phyloP scores from a whole-genome alignment of 2,113 vertebrate genomes.

The Cebidichthys violaceus region DNA sequence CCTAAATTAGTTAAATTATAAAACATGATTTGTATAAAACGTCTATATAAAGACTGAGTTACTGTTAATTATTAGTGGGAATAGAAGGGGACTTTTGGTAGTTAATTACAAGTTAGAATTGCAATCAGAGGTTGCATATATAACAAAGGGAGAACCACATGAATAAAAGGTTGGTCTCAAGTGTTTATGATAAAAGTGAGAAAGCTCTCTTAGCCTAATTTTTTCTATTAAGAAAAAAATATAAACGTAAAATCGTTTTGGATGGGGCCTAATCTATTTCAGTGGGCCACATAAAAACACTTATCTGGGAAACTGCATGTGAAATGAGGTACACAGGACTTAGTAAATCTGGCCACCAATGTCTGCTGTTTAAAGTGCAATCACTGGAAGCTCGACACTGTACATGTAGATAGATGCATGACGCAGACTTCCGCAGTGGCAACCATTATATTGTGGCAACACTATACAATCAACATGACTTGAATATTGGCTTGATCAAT shows the following conservation, averaged over 20 bases:
- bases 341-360: background rate
- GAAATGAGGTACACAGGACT: background rate
- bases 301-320: background rate
- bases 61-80: background rate
- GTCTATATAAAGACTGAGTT: background rate
- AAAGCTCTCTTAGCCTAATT: too few species aligned
- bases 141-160: background rate
- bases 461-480: background rate
- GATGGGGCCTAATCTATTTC: background rate
- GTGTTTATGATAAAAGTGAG: background rate
- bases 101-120: background rate
- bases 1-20: background rate
- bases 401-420: background rate
- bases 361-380: background rate
- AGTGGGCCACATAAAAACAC: background rate
- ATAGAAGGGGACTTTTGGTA: background rate
- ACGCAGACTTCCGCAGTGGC: background rate
- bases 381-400: too few species aligned
- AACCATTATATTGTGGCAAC: background rate
- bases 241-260: background rate
- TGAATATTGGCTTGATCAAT: conserved; percentile 18
- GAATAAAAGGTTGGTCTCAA: background rate
- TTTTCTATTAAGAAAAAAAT: too few species aligned
- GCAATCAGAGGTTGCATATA: background rate
- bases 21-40: background rate